Evolutionary conservation across 2,888 invertebrate species (phyloP).

Genomic region (Dichetophora obliterata): DNA sequence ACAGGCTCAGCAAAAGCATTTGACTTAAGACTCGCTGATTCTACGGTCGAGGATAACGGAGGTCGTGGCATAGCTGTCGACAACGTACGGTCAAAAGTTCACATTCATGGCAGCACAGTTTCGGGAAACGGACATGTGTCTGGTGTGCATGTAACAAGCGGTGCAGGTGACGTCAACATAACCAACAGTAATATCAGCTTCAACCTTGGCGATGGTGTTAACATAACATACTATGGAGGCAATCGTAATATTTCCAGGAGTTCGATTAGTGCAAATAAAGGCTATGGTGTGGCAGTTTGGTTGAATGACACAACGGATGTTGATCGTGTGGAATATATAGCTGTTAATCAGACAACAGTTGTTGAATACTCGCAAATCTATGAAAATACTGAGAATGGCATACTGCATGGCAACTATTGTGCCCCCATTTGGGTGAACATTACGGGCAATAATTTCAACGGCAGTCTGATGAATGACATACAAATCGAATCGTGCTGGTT

Average conservation of each 20-base stretch:
- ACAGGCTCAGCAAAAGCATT: slow-evolving; percentile 84
- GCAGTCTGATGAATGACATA: slow-evolving; percentile 82
- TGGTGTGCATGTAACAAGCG: slow-evolving; percentile 90
- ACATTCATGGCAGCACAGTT: slow-evolving; percentile 85
- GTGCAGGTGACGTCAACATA: slow-evolving; percentile 94
- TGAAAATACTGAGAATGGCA: slow-evolving; percentile 88
- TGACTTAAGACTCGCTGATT: slow-evolving; percentile 89
- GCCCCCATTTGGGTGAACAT: slow-evolving; percentile 87
- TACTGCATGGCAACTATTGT: slow-evolving; percentile 94
- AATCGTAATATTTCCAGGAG: slow-evolving; percentile 91
- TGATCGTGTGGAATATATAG: slow-evolving; percentile 78
- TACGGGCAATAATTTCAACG: slow-evolving; percentile 91
- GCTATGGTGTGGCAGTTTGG: slow-evolving; percentile 92
- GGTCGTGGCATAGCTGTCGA: slow-evolving; percentile 96
- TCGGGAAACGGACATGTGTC: slow-evolving; percentile 91
- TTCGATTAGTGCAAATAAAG: slow-evolving; percentile 86
- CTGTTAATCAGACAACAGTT: slow-evolving; percentile 87
- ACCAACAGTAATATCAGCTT: slow-evolving; percentile 90
- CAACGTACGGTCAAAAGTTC: slow-evolving; percentile 89
- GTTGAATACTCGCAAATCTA: slow-evolving; percentile 89
- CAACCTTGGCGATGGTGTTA: slow-evolving; percentile 94
- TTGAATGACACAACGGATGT: slow-evolving; percentile 82
- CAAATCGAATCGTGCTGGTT: slow-evolving; percentile 88
- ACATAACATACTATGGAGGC: slow-evolving; percentile 95
- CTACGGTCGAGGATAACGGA: slow-evolving; percentile 88